Conservation (phyloP, 2,113 vertebrate genomes). For the Psittacara wagleri region DNA sequence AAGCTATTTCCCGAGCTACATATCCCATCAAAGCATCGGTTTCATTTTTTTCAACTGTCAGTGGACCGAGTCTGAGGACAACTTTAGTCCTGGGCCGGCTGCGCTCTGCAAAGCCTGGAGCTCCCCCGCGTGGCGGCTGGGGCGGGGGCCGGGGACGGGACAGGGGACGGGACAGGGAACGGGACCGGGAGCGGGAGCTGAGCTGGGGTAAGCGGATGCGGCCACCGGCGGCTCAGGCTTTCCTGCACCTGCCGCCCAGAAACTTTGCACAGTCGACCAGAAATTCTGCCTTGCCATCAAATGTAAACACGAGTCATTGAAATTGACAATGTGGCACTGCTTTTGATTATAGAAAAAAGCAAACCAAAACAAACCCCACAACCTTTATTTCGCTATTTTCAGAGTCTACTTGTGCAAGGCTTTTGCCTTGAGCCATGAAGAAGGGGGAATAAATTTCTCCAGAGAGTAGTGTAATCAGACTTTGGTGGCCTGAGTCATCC, state of each 20-base stretch:
- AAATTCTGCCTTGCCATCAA: neutral
- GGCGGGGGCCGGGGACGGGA: neutral
- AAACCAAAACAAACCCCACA: neutral
- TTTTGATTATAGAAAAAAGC: neutral
- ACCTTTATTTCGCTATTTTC: rapidly evolving
- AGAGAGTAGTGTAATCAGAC: rapidly evolving
- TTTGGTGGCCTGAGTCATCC: rapidly evolving
- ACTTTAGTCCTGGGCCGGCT: neutral
- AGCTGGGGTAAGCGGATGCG: neutral
- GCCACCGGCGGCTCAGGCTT: rapidly evolving
- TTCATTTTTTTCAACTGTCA: neutral
- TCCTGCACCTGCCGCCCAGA: neutral
- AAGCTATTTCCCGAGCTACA: neutral
- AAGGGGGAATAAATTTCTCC: neutral
- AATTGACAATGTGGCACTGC: rapidly evolving
- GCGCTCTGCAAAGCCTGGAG: constrained; percentile 49
- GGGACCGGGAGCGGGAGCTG: no score
- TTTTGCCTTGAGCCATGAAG: neutral
- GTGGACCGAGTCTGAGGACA: neutral
- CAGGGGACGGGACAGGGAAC: rapidly evolving
- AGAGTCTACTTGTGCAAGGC: neutral
- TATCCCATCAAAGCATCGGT: neutral
- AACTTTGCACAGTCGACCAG: rapidly evolving
- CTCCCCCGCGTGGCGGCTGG: constrained; percentile 69
- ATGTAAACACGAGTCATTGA: rapidly evolving